These are phyloP conservation scores for Grus americana DNA, from an alignment of 2,113 vertebrate species.

Conservation along the genomic window DNA sequence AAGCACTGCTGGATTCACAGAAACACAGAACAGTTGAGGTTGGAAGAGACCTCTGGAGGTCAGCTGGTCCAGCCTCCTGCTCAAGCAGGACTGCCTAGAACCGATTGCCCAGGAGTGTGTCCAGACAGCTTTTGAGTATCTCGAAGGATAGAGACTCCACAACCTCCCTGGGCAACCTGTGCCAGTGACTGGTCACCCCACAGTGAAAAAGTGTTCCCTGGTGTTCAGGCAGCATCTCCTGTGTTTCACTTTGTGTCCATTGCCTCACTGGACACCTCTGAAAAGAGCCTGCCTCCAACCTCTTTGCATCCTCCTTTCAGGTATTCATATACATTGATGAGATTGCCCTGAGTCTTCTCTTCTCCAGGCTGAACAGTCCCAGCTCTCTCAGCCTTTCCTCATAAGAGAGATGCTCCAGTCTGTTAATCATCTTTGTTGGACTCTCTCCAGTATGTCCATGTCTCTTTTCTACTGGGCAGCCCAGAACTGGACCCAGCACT, in stretches of 20 bases:
- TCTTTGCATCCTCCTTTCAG: background rate
- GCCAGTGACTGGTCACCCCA: background rate
- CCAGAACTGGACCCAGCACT: background rate
- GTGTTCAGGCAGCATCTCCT: rapidly evolving
- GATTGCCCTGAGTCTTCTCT: background rate
- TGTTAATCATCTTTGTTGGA: background rate
- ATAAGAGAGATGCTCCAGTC: background rate
- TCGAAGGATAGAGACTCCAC: background rate
- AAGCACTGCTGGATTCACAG: background rate
- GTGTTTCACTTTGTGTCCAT: background rate
- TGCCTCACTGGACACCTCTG: background rate
- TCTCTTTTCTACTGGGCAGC: background rate
- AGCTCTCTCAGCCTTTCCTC: background rate
- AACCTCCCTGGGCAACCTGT: background rate
- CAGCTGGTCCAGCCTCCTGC: background rate
- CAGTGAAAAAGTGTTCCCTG: background rate
- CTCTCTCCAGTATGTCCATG: background rate
- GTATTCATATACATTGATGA: background rate
- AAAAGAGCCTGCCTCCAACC: background rate
- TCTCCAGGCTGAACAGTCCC: background rate
- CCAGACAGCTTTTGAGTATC: background rate
- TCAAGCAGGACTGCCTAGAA: background rate
- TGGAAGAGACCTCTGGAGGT: background rate
- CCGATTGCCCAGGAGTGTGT: background rate
- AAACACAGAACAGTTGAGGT: background rate